Percentiles rank a stretch among this genome's conserved stretches.
phyloP scores from a whole-genome alignment of 1,140 invertebrate genomes.

The Drosophila carrolli region DNA sequence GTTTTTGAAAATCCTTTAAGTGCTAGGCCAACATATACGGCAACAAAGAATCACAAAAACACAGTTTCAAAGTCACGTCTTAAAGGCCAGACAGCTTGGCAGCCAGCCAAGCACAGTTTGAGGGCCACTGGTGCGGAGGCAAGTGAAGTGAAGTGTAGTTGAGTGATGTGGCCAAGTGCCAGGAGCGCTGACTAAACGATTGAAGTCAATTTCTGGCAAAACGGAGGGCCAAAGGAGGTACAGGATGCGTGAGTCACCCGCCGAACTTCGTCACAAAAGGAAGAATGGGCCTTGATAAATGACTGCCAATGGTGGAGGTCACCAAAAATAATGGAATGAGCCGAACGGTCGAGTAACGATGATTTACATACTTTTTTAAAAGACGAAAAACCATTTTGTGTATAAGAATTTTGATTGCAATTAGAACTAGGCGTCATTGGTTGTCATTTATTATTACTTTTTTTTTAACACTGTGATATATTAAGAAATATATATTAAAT shows the following conservation, averaged over 20 bases:
- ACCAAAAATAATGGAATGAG: background rate
- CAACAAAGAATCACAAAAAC: background rate
- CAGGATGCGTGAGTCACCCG: constrained; percentile 5
- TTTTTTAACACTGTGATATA: background rate
- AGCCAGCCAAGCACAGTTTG: constrained; percentile 5
- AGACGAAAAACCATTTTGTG: background rate
- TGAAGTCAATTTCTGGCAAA: constrained; percentile 4
- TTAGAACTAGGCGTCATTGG: too few relatives aligned
- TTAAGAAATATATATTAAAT: background rate
- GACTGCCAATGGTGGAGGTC: background rate
- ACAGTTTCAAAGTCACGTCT: constrained; percentile 10
- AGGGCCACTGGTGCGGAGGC: background rate
- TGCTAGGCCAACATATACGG: background rate
- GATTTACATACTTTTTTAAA: background rate
- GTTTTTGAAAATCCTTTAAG: background rate
- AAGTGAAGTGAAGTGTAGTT: constrained; percentile 16
- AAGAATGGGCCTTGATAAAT: background rate
- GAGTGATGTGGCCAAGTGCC: constrained; percentile 12
- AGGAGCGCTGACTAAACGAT: constrained; percentile 6
- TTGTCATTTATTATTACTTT: background rate
- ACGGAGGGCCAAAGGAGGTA: background rate
- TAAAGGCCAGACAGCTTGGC: background rate
- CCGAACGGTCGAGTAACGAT: background rate
- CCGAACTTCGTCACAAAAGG: background rate
- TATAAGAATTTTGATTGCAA: too few relatives aligned